phyloP scores from a whole-genome alignment of 53 echinoderm and acorn worm genomes.

The Holothuria scabra region DNA sequence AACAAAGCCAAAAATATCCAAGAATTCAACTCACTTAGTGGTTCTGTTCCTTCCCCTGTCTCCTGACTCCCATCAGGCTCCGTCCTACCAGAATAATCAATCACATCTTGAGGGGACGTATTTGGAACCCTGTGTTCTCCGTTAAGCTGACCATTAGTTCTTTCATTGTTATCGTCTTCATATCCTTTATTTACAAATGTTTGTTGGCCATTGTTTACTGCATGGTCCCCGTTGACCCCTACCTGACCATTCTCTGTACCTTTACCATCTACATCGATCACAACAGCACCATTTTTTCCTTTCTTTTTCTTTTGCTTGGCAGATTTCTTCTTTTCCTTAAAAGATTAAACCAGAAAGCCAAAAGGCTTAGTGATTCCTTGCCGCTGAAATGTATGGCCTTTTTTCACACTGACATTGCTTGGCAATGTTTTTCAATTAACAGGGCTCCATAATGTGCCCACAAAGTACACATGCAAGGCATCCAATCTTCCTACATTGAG shows the following conservation, averaged over 20 bases:
- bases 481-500: too few species aligned
- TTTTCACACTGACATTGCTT: too few species aligned
- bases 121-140: background rate
- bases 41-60: background rate
- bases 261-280: constrained; percentile 15
- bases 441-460: too few species aligned
- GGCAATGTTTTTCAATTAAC: too few species aligned
- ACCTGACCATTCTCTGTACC: background rate
- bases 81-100: background rate
- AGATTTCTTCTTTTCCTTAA: constrained; percentile 5
- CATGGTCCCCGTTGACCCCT: background rate
- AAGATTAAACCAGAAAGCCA: background rate
- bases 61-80: constrained; percentile 5
- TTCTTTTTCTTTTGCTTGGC: constrained; percentile 33
- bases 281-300: constrained; percentile 19
- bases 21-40: background rate
- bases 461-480: too few species aligned
- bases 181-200: constrained; percentile 24
- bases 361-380: too few species aligned
- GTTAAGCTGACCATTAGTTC: background rate
- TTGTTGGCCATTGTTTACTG: background rate
- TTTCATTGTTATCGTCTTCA: constrained; percentile 18
- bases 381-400: too few species aligned
- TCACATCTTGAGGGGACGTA: background rate
- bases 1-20: too few species aligned